Percentiles rank a stretch among this genome's conserved stretches.
These are phyloP conservation scores for Sminthurinus signatus DNA, from an alignment of 1,140 invertebrate species.

Conservation along the genomic window DNA sequence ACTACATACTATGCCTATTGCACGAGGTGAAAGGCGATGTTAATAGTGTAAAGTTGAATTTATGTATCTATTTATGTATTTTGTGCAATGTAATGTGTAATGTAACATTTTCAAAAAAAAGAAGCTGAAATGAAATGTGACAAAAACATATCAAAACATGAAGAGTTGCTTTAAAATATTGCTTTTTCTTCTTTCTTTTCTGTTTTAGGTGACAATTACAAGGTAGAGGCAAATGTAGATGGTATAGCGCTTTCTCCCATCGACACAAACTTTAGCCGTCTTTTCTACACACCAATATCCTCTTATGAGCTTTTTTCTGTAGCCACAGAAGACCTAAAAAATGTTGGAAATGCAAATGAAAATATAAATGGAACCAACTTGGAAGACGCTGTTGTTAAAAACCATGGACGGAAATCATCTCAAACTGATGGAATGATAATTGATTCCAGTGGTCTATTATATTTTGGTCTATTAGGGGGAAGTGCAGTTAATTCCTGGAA, in stretches of 20 bases:
- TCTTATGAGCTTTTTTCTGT: slow-evolving; percentile 71
- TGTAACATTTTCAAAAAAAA: too few relatives aligned
- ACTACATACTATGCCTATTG: too few relatives aligned
- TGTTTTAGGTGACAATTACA: slow-evolving; percentile 8
- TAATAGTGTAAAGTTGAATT: too few relatives aligned
- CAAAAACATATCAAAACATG: too few relatives aligned
- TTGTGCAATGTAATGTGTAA: too few relatives aligned
- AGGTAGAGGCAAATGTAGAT: slow-evolving; percentile 1
- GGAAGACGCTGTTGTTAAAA: slow-evolving; percentile 1
- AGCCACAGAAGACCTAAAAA: slow-evolving; percentile 55
- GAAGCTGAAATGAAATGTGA: too few relatives aligned
- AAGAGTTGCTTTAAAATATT: too few relatives aligned
- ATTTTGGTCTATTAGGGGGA: slow-evolving; percentile 58
- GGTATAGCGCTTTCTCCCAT: slow-evolving; percentile 56
- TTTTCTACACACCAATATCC: slow-evolving; percentile 76
- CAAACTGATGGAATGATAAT: slow-evolving; percentile 64
- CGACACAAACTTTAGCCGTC: slow-evolving; percentile 50
- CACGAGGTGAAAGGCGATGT: too few relatives aligned
- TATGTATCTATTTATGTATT: neutral
- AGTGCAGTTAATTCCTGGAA: slow-evolving; percentile 62
- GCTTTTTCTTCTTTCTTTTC: neutral
- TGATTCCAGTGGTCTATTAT: slow-evolving; percentile 58
- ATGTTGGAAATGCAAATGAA: slow-evolving; percentile 17
- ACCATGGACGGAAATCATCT: neutral
- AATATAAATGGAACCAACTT: neutral